These are phyloP conservation scores for Phataginus tricuspis DNA, from an alignment of 2,797 vertebrate species.

Conservation along the genomic window DNA sequence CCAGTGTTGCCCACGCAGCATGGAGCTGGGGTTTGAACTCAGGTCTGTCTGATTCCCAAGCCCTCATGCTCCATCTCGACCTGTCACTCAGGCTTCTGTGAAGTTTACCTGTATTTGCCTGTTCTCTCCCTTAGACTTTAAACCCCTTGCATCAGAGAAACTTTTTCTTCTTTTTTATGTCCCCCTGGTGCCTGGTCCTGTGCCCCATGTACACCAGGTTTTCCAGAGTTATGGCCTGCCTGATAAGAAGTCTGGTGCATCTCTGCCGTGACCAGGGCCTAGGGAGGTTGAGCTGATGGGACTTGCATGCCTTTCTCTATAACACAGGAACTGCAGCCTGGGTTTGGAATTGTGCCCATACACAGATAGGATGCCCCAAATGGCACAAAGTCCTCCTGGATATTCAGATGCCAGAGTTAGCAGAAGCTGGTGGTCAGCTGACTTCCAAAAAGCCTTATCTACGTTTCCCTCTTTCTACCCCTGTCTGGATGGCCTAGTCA, in stretches of 20 bases:
- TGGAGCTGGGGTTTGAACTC: not conserved
- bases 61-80: fast-evolving
- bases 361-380: not conserved
- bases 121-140: not conserved
- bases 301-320: not conserved
- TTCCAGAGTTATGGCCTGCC: not conserved
- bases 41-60: not conserved
- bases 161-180: not conserved
- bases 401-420: conserved; percentile 12
- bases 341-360: not conserved
- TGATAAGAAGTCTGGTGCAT: not conserved
- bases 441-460: conserved; percentile 65
- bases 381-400: conserved; percentile 27
- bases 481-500: not conserved
- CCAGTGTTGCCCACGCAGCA: fast-evolving
- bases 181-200: not conserved
- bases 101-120: not conserved
- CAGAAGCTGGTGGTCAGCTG: conserved; percentile 44
- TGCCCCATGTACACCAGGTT: fast-evolving
- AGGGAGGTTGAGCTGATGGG: not conserved
- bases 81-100: not conserved
- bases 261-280: not conserved
- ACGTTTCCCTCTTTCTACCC: not conserved
- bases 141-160: not conserved
- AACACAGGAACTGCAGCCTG: not conserved